phyloP scores from a whole-genome alignment of 1,140 invertebrate species.

The Melitaea cinxia region DNA sequence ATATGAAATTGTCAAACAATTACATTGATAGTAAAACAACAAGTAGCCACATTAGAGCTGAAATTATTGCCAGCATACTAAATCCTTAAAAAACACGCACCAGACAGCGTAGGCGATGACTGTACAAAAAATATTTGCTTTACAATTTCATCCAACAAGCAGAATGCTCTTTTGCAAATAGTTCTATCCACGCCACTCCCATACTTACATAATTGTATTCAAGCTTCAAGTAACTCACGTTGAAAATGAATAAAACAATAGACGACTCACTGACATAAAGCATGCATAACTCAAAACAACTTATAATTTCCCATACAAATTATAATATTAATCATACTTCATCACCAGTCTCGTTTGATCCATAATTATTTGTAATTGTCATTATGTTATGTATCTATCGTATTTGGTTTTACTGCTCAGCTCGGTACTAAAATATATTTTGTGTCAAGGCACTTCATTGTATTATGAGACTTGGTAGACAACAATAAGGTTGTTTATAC shows the following conservation, averaged over 20 bases:
- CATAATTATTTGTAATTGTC: not conserved
- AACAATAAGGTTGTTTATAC: conserved; percentile 52
- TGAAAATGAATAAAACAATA: conserved; percentile 41
- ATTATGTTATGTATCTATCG: conserved; percentile 16
- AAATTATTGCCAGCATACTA: too few relatives aligned
- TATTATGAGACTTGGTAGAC: conserved; percentile 39
- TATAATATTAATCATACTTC: conserved; percentile 21
- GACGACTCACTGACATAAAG: conserved; percentile 16
- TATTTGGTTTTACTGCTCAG: not conserved
- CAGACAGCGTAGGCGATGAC: too few relatives aligned
- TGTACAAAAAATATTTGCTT: too few relatives aligned
- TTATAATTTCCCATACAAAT: conserved; percentile 43
- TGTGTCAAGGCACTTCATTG: conserved; percentile 23
- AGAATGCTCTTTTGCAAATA: not conserved
- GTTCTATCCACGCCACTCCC: conserved; percentile 11
- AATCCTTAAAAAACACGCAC: too few relatives aligned
- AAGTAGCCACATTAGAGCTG: too few relatives aligned
- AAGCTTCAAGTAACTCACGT: conserved; percentile 15
- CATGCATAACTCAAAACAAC: conserved; percentile 34
- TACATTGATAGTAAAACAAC: too few relatives aligned
- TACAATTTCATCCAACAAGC: too few relatives aligned
- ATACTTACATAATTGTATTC: conserved; percentile 29
- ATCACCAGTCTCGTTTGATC: conserved; percentile 12
- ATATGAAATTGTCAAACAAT: too few relatives aligned
- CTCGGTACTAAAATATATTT: not conserved